Conservation (phyloP, 2,888 invertebrate species). For the Meghimatium bilineatum region DNA sequence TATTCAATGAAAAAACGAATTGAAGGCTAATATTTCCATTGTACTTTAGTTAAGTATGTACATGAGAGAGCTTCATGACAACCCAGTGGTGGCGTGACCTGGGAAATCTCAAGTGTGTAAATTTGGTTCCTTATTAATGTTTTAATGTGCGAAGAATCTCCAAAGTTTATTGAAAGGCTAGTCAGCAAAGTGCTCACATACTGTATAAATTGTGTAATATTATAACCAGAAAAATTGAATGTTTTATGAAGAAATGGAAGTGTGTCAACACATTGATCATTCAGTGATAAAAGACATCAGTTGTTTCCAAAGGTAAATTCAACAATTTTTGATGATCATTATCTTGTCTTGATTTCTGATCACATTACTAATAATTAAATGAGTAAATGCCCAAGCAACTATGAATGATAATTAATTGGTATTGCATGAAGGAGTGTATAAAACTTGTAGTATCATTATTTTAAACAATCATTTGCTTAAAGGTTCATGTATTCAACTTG, state of each 20-base stretch:
- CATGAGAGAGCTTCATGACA: background rate
- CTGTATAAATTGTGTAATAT: background rate
- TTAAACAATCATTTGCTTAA: too few relatives aligned
- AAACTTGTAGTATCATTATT: too few relatives aligned
- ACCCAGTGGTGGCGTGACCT: background rate
- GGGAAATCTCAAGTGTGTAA: constrained; percentile 4
- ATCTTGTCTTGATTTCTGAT: background rate
- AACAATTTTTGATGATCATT: too few relatives aligned
- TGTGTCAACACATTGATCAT: background rate
- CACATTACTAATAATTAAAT: too few relatives aligned
- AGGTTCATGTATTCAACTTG: too few relatives aligned
- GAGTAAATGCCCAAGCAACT: too few relatives aligned
- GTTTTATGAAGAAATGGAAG: background rate
- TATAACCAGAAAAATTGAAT: background rate
- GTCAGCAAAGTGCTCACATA: too few relatives aligned
- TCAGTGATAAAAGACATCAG: background rate
- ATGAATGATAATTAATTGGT: too few relatives aligned
- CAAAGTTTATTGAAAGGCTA: too few relatives aligned
- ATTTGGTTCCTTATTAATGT: background rate
- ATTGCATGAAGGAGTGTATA: too few relatives aligned
- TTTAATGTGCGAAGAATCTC: too few relatives aligned
- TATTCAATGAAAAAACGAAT: background rate
- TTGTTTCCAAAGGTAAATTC: background rate
- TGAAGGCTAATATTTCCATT: background rate
- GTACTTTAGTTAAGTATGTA: background rate